Evolutionary conservation across 2,113 vertebrate species (phyloP), one percentile per base, ranked within the genome.

Genomic region (Triplophysa tibetana): DNA sequence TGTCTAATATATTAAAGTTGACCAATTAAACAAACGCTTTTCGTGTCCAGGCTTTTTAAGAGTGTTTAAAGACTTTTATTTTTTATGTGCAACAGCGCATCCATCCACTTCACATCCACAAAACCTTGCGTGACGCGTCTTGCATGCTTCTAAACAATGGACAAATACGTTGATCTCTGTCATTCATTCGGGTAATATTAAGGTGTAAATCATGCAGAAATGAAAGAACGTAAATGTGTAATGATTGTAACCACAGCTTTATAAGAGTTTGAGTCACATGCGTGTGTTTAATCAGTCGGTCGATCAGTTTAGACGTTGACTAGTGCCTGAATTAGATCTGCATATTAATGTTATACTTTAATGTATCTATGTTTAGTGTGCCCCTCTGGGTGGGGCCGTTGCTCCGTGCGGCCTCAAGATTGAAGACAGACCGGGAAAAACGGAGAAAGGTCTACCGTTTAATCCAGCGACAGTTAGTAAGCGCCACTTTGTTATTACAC

Each of bases 331-430:
- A n/a, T 54, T 19, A 33, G 50, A 29, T 54, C 4, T 11, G 4
- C 3, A 13, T 33, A 2, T 33, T 17, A 38, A 72, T 2, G 0
- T n/a, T 19, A 13, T 14, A 38, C 19, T 21, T 9, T 38, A 3
- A 56, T 24, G 16, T 24, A 33, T 38, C 45, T 14, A 63, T 58
- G 33, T 6, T 4, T 62, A 92, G 91, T 73, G 85, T 92, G 74
- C 91, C 91, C 48, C 84, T 80, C 33, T 93, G 91, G 90, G 84
- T 92, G n/a, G 88, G 88, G 19, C 82, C 89, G 11, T 70, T 91
- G 63, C 86, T 92, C 2, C 82, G 75, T 0, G 48, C 81, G 2
- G 91, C 90, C 66, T 85, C 78, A 60, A 75, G 70, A 5, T 87
- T 89, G 52, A 85, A 63, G 70, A 84, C 43, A 16, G 90, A 92